Base-by-base conservation (phyloP, 2,797 vertebrate species). In the Aeoliscus strigatus region DNA sequence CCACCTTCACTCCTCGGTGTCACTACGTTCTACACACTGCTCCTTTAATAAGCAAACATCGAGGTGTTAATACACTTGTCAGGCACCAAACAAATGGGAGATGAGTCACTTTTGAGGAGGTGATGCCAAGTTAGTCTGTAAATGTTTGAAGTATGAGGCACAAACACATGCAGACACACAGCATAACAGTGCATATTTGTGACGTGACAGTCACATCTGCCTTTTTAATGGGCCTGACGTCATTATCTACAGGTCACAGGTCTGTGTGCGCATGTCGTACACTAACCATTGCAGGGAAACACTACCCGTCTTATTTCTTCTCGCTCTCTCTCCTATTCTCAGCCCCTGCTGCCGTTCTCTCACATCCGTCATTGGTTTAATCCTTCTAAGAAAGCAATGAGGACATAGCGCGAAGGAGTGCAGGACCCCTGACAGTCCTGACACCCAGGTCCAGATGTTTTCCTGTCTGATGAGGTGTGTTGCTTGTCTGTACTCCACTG, bases 121-220 rank as follows among this genome's bases (percentile, higher is more conserved):
- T 46, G 42, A 39, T 63, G 8, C 6, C 10, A 3, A 27, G 26
- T 55, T 47, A n/a, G 55, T 75, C 75, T 60, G 63, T 66, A 76
- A 75, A 82, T 64, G 60, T 81, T 86, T 78, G 60, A 79, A 68
- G 68, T 66, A 48, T 51, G 48, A 70, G 75, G 55, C 39, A 50
- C 69, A 76, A 81, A 83, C 81, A 84, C 69, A 71, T 34, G 55
- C 60, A 80, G 67, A 69, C n/a, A n/a, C n/a, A n/a, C n/a, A n/a
- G n/a, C n/a, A n/a, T n/a, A n/a, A 73, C 67, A 60, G 44, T 51
- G 39, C 71, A 73, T 68, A 66, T 79, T 82, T 77, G 61, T 14
- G 45, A 55, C 57, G 66, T 57, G 67, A 53, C 51, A 53, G 58
- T 38, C 62, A 66, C 80, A 83, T 78, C 80, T 84, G 81, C 63